phyloP scores from a whole-genome alignment of 1,140 invertebrate species.

The Caenorhabditis tropicalis region DNA sequence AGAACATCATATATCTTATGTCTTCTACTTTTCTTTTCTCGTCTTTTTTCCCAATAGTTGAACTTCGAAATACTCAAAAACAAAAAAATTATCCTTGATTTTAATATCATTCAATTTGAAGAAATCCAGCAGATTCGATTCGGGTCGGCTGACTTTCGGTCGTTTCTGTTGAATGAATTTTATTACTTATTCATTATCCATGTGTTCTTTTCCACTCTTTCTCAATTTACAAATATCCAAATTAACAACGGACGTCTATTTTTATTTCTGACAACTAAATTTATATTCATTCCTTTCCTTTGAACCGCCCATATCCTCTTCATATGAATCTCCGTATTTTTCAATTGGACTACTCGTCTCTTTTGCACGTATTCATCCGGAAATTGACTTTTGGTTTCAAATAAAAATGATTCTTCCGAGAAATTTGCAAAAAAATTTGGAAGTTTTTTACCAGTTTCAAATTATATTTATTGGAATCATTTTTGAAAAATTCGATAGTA shows the following conservation, averaged over 20 bases:
- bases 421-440: neutral
- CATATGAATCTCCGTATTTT: neutral
- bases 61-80: neutral
- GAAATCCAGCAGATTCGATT: no score
- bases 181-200: neutral
- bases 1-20: neutral
- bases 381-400: neutral
- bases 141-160: neutral
- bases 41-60: neutral
- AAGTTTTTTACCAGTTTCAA: neutral
- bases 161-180: neutral
- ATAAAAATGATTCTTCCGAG: neutral
- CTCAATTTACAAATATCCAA: neutral
- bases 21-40: neutral
- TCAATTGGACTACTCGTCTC: neutral
- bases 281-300: neutral
- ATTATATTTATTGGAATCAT: no score
- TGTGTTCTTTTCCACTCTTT: neutral
- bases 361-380: neutral
- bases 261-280: neutral
- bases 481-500: no score
- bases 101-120: no score
- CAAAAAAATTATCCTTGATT: no score
- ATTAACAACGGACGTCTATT: neutral
- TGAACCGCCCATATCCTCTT: neutral